Evolutionary conservation across 2,113 vertebrate species (phyloP).

Genomic region (Ornithorhynchus anatinus): DNA sequence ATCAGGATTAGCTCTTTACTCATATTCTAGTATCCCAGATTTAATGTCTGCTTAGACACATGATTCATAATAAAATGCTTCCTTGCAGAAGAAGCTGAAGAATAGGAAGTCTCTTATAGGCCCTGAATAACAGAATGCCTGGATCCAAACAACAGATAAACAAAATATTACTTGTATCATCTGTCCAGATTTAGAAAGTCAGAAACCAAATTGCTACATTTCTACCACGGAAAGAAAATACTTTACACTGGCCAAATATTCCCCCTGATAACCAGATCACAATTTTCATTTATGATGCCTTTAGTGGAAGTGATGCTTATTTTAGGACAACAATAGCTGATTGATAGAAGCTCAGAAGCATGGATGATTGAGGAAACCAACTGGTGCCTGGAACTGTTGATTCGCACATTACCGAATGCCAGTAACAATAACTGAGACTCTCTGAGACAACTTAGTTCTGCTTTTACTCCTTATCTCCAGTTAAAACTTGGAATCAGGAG

Average conservation of each 20-base stretch:
- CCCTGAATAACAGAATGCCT: background rate
- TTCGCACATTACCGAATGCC: background rate
- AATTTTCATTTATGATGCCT: background rate
- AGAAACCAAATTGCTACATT: background rate
- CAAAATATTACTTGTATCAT: background rate
- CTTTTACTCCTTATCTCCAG: background rate
- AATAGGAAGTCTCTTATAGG: background rate
- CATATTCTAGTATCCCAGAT: constrained; percentile 13
- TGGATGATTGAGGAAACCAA: constrained; percentile 2
- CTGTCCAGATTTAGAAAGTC: background rate
- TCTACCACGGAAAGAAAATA: background rate
- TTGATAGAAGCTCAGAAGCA: background rate
- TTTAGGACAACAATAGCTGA: constrained; percentile 5
- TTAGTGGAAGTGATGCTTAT: background rate
- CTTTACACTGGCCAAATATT: too few species aligned
- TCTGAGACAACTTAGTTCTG: background rate
- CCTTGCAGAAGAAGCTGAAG: constrained; percentile 15
- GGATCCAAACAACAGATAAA: background rate
- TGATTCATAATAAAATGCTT: constrained; percentile 23
- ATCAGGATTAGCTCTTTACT: background rate
- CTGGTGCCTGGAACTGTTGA: background rate
- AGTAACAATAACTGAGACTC: background rate
- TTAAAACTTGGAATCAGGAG: too few species aligned
- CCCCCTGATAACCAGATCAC: background rate
- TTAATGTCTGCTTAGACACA: background rate